phyloP scores from a whole-genome alignment of 2,888 invertebrate species.

The Caradrina kadenii region DNA sequence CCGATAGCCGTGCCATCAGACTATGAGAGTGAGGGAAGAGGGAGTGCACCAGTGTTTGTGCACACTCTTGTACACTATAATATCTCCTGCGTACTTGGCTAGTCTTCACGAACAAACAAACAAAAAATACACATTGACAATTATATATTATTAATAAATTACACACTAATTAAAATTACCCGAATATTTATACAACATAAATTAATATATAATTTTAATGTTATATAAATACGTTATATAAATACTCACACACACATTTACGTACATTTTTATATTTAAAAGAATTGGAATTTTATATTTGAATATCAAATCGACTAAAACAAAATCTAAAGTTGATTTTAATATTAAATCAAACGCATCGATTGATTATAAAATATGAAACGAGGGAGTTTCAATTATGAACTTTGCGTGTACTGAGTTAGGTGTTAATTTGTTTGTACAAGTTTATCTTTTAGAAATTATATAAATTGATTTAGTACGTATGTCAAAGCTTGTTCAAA shows the following conservation, averaged over 20 bases:
- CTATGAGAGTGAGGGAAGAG: too few species aligned
- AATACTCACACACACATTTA: conserved; percentile 3
- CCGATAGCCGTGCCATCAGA: too few species aligned
- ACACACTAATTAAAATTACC: background rate
- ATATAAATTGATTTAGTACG: conserved; percentile 39
- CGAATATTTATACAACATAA: too few species aligned
- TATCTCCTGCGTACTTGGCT: too few species aligned
- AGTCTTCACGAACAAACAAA: too few species aligned
- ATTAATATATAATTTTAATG: background rate
- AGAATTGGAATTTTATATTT: conserved; percentile 15
- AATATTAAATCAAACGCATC: conserved; percentile 43
- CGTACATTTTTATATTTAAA: conserved; percentile 4
- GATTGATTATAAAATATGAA: conserved; percentile 6
- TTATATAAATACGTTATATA: conserved; percentile 19
- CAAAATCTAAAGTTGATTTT: conserved; percentile 31
- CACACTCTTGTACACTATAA: too few species aligned
- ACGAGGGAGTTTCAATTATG: background rate
- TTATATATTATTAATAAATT: background rate
- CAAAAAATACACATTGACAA: too few species aligned
- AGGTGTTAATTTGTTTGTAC: background rate
- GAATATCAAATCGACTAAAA: conserved; percentile 17
- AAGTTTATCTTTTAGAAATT: background rate
- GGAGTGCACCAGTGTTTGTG: too few species aligned
- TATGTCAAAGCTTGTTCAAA: conserved; percentile 9
- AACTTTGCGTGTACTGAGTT: accelerated